Conservation (phyloP, 2,888 invertebrate species). For the Lasioglossum oenotherae region DNA sequence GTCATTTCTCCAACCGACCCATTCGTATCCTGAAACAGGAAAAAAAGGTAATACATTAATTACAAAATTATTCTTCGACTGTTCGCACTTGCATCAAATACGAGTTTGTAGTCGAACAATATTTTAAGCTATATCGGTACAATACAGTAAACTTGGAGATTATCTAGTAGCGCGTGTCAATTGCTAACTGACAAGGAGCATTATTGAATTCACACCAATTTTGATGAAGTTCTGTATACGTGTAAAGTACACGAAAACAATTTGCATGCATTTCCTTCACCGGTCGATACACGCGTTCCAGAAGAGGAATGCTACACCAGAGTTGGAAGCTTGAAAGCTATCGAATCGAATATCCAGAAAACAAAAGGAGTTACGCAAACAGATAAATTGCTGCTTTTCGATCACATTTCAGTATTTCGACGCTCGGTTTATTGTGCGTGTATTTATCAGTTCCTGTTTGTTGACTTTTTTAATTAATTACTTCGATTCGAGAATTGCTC, state of each 20-base stretch:
- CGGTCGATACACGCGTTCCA: slow-evolving; percentile 3
- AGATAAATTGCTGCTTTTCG: neutral
- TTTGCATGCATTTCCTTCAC: slow-evolving; percentile 8
- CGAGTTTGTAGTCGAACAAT: neutral
- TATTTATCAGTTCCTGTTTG: neutral
- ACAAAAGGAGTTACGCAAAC: neutral
- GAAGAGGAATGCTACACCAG: neutral
- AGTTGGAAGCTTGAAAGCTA: neutral
- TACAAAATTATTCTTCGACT: neutral
- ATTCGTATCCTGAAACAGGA: slow-evolving; percentile 88
- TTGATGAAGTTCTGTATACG: slow-evolving; percentile 1
- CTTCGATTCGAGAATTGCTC: neutral
- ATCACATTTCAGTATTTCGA: neutral
- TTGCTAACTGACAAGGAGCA: neutral
- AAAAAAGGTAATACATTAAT: neutral
- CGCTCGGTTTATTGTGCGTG: neutral
- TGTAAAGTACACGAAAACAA: slow-evolving; percentile 9
- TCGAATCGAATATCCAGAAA: neutral
- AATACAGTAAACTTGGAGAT: neutral
- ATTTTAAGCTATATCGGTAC: neutral
- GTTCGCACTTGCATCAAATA: neutral
- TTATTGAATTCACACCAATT: neutral
- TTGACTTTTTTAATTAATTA: neutral
- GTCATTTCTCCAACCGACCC: slow-evolving; percentile 93
- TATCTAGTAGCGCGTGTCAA: neutral